These are phyloP conservation scores for Littorina saxatilis DNA, from an alignment of 1,140 invertebrate species.

Conservation along the genomic window DNA sequence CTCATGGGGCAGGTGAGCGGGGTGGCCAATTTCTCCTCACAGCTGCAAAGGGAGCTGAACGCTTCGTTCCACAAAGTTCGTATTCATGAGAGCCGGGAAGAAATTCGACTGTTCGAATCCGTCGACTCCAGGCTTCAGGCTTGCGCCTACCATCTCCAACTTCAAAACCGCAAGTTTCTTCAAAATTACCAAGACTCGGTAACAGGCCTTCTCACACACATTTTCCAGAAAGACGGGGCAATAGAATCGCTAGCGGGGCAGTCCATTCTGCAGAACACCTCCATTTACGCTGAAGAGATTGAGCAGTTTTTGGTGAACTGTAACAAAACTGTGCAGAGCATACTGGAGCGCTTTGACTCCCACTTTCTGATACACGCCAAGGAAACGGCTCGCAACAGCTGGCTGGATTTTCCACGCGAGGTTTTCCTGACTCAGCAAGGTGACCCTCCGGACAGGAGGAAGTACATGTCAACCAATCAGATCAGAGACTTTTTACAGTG, in stretches of 20 bases:
- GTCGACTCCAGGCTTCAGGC: constrained; percentile 56
- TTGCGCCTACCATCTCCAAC: constrained; percentile 58
- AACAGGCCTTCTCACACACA: constrained; percentile 41
- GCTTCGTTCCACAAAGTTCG: constrained; percentile 50
- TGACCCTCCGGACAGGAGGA: constrained; percentile 36
- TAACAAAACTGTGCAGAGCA: constrained; percentile 56
- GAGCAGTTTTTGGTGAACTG: constrained; percentile 57
- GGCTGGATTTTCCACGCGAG: constrained; percentile 62
- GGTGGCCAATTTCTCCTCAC: constrained; percentile 51
- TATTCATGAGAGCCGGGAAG: constrained; percentile 57
- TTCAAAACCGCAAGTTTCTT: constrained; percentile 48
- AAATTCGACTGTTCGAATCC: constrained; percentile 48
- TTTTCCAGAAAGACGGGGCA: constrained; percentile 55
- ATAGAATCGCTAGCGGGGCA: constrained; percentile 44
- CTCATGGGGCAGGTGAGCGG: constrained; percentile 51
- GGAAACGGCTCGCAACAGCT: constrained; percentile 54
- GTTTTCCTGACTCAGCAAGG: constrained; percentile 59
- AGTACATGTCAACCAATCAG: constrained; percentile 47
- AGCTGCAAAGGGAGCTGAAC: constrained; percentile 49
- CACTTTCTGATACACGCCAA: constrained; percentile 56
- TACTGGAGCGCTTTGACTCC: constrained; percentile 52
- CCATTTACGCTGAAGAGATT: constrained; percentile 53
- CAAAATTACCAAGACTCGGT: constrained; percentile 45
- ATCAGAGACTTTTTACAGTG: constrained; percentile 61
- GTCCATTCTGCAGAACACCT: constrained; percentile 54